Conservation (phyloP, 1,140 invertebrate genomes). For the Drosophila ananassae region DNA sequence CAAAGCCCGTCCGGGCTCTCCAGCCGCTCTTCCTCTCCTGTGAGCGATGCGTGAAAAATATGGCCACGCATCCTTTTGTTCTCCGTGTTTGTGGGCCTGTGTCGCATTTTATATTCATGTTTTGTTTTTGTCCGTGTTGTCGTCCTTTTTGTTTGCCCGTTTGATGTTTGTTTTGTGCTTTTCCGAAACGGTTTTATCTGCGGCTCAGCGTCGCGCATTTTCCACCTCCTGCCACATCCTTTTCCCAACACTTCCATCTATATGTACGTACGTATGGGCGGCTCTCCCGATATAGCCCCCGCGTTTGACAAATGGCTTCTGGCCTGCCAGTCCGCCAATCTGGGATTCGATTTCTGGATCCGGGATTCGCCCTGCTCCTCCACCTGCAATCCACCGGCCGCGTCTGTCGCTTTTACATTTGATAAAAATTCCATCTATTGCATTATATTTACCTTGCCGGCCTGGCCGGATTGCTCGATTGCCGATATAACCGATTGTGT, state of each 20-base stretch:
- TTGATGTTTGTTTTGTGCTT: constrained; percentile 81
- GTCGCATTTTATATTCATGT: constrained; percentile 80
- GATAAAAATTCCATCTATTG: constrained; percentile 79
- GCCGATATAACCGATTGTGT: constrained; percentile 15
- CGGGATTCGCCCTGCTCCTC: constrained; percentile 13
- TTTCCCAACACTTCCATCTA: not conserved
- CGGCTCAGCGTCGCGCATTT: constrained; percentile 76
- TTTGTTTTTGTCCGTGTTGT: constrained; percentile 52
- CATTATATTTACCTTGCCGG: constrained; percentile 73
- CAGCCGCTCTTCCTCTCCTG: constrained; percentile 9
- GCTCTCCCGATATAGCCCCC: constrained; percentile 27
- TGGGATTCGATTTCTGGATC: constrained; percentile 64
- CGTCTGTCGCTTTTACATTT: constrained; percentile 62
- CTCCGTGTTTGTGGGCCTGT: constrained; percentile 51
- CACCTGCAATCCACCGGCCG: not conserved
- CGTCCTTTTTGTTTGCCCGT: constrained; percentile 75
- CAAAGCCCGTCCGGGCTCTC: no score
- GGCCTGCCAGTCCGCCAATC: constrained; percentile 62
- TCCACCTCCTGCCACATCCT: constrained; percentile 34
- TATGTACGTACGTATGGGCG: not conserved
- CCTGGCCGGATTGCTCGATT: constrained; percentile 16
- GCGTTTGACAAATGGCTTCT: constrained; percentile 81
- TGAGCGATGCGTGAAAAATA: constrained; percentile 73
- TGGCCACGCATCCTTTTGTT: constrained; percentile 78
- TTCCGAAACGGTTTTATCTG: constrained; percentile 78